Evolutionary conservation across 2,888 invertebrate genomes (phyloP), one percentile per base, ranked within the genome.

Genomic region (Pogonocherus hispidulus): DNA sequence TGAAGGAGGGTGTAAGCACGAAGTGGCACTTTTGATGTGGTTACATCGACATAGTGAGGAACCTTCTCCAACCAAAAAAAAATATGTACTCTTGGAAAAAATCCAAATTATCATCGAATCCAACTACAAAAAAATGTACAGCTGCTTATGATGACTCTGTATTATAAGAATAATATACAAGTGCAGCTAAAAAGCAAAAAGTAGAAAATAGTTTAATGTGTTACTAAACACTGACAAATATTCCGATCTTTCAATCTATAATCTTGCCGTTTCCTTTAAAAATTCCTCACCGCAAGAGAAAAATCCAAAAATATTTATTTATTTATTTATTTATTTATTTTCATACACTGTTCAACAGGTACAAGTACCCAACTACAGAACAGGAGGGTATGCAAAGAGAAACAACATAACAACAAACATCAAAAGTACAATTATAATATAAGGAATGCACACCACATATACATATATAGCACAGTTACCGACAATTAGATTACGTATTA

Each of bases 1-100:
- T 27, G 65, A 59, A 20, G 73, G 72, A 35, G 70, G 67, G 3
- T 73, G 72, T 51, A 73, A 73, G 55, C 73, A 71, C 47, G 67
- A 63, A 44, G 55, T 73, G 8, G 27, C 27, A 27, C 8, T 27
- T 27, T 27, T 27, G 27, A 27, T 27, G 27, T 27, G 27, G 27
- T 27, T 27, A 8, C 27, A 27, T 27, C 3, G 27, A 27, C 27
- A 8, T 27, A 27, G 27, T 27, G 27, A 71, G 47, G 68, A 71
- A 52, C 63, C 68, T 56, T 14, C 68, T 18, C 57, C 57, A 18
- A 64, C 64, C 8, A 46, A 47, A 22, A 32, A 23, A 14, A 46
- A 56, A 27, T 54, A 27, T 37, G 27, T 27, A 8, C 27, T 56
- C 19, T 11, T 20, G 22, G 37, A 56, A 56, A 19, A 20, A 19